Percentiles rank a stretch among this genome's conserved stretches.
phyloP scores from a whole-genome alignment of 2,888 invertebrate genomes.

The Sympetrum striolatum region DNA sequence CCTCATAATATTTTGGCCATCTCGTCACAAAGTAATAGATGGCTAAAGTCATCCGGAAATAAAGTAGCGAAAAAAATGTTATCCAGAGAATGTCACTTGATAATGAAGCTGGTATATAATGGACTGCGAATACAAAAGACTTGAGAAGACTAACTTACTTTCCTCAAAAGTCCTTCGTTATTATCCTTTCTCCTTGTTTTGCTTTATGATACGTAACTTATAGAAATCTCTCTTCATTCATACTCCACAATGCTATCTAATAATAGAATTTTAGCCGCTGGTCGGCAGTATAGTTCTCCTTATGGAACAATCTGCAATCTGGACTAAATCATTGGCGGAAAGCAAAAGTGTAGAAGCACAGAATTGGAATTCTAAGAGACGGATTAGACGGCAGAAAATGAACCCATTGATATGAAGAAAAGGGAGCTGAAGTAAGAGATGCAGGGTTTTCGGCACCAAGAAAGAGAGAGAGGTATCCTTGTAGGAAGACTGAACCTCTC shows the following conservation, averaged over 20 bases:
- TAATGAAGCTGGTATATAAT: too few species aligned
- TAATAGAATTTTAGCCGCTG: neutral
- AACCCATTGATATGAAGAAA: too few species aligned
- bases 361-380: neutral
- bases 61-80: too few species aligned
- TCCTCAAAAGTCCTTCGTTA: too few species aligned
- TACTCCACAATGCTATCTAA: too few species aligned
- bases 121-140: too few species aligned
- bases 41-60: too few species aligned
- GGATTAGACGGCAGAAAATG: neutral
- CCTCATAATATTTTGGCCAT: too few species aligned
- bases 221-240: neutral
- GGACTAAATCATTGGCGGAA: neutral
- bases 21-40: too few species aligned
- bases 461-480: neutral
- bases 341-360: neutral
- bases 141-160: too few species aligned
- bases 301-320: neutral
- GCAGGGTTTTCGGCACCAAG: neutral
- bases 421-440: neutral
- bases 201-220: neutral
- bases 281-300: neutral
- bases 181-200: neutral
- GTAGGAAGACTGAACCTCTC: neutral
- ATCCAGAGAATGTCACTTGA: too few species aligned